Percentiles rank a stretch among this genome's conserved stretches.
These are phyloP conservation scores for Syndactyla subalaris DNA, from an alignment of 2,797 vertebrate genomes.

Conservation along the genomic window DNA sequence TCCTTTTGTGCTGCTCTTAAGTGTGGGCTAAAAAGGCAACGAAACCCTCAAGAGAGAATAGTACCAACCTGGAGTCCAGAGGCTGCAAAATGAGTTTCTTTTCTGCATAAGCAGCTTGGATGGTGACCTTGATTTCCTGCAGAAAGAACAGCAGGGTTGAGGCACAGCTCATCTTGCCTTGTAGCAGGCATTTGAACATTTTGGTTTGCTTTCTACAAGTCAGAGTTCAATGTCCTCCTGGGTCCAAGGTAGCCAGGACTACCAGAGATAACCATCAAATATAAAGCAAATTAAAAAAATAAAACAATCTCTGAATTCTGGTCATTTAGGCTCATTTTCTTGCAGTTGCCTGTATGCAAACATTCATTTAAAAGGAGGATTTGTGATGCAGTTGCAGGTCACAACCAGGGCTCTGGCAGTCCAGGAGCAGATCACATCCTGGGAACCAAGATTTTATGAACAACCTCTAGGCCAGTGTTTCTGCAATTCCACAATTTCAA, in stretches of 20 bases:
- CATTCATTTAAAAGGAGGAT: neutral
- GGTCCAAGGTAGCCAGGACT: neutral
- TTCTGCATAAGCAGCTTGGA: slow-evolving; percentile 79
- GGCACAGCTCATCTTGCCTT: neutral
- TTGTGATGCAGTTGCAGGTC: neutral
- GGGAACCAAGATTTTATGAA: neutral
- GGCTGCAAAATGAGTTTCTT: slow-evolving; percentile 81
- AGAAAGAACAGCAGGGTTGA: neutral
- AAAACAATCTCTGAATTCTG: neutral
- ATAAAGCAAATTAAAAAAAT: neutral
- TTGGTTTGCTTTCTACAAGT: neutral
- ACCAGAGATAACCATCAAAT: neutral
- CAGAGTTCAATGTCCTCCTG: neutral
- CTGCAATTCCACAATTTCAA: neutral
- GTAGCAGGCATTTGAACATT: neutral
- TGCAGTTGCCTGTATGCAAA: neutral
- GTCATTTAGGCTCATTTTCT: neutral
- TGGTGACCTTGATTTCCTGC: slow-evolving; percentile 73
- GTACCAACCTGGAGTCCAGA: slow-evolving; percentile 73
- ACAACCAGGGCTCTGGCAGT: neutral
- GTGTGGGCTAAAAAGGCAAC: neutral
- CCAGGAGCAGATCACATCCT: neutral
- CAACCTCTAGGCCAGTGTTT: neutral
- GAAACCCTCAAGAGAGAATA: neutral
- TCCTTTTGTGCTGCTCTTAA: neutral